These are phyloP conservation scores for Eremobia ochroleuca DNA, from an alignment of 2,888 invertebrate genomes.

Conservation along the genomic window DNA sequence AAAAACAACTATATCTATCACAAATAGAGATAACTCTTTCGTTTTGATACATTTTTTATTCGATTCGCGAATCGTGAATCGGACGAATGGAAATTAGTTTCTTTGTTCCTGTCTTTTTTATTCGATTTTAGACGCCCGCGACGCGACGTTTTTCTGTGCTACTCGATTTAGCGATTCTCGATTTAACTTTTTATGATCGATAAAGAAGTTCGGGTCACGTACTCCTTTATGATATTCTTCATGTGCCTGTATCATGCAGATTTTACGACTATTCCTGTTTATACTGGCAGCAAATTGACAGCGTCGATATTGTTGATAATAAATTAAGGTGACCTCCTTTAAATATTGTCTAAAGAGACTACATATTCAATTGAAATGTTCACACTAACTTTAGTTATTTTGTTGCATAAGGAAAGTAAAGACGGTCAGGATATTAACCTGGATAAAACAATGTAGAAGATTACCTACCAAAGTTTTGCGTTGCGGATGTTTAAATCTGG, in stretches of 20 bases:
- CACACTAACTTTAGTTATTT: constrained; percentile 29
- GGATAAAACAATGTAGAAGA: background rate
- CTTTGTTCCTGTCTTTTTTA: constrained; percentile 56
- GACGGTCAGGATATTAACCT: constrained; percentile 29
- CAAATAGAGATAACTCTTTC: constrained; percentile 80
- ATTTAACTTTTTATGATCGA: constrained; percentile 35
- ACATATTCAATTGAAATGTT: constrained; percentile 47
- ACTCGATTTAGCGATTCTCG: constrained; percentile 20
- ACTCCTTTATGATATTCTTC: constrained; percentile 32
- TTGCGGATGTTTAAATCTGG: background rate
- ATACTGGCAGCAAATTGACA: constrained; percentile 56
- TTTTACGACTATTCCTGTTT: constrained; percentile 57
- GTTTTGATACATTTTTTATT: constrained; percentile 74
- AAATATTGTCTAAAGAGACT: constrained; percentile 39
- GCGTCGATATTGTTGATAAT: constrained; percentile 49
- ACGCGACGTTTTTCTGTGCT: constrained; percentile 30
- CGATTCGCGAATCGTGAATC: constrained; percentile 70
- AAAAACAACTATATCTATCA: constrained; percentile 86
- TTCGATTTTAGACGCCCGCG: constrained; percentile 34
- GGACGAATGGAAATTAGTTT: constrained; percentile 67
- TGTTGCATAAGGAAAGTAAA: constrained; percentile 17
- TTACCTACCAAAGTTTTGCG: background rate
- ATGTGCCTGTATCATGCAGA: constrained; percentile 31
- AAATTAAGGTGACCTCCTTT: constrained; percentile 66
- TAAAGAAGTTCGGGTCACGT: constrained; percentile 34